Evolutionary conservation across 2,797 vertebrate species (phyloP).

Genomic region (Meda fulgida): DNA sequence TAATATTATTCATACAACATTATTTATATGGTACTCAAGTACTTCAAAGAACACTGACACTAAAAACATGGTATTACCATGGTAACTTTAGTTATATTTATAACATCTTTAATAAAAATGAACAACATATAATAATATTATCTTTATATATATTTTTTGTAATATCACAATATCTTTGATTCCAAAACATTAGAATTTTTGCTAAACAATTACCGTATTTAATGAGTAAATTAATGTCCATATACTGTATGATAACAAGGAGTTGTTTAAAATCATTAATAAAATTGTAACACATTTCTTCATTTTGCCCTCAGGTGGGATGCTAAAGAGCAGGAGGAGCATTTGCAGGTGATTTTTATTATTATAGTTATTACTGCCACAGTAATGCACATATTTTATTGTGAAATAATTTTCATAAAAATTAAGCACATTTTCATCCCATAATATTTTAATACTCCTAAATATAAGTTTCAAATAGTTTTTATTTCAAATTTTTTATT

Average conservation of each 20-base stretch:
- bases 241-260: background rate
- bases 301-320: conserved; percentile 83
- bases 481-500: background rate
- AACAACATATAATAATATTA: background rate
- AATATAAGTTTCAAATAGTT: background rate
- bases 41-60: background rate
- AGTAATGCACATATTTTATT: background rate
- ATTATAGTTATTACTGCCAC: background rate
- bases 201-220: background rate
- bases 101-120: background rate
- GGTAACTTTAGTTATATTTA: too few relatives aligned
- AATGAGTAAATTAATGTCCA: background rate
- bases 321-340: conserved; percentile 79
- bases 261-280: background rate
- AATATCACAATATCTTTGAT: background rate
- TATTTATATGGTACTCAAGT: background rate
- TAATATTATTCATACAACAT: background rate
- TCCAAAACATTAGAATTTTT: background rate
- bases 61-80: too few relatives aligned
- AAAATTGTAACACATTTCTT: background rate
- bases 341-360: conserved; percentile 67
- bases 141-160: background rate
- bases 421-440: too few relatives aligned
- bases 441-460: background rate
- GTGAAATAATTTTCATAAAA: too few relatives aligned